Base-by-base conservation (phyloP, 1,140 invertebrate species). In the Drosophila orena region DNA sequence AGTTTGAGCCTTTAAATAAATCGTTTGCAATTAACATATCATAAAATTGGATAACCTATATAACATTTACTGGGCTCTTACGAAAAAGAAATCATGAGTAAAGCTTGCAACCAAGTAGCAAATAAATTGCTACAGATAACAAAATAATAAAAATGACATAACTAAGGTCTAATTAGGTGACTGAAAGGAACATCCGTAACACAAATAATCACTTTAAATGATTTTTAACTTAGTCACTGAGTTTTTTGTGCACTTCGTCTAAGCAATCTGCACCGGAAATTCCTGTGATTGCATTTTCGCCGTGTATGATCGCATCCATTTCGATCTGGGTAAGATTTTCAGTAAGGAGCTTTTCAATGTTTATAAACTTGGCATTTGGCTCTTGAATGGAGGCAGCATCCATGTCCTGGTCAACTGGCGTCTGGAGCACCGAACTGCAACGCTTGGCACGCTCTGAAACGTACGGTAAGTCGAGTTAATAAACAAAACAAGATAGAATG, bases 251-350 rank as follows among this genome's bases (percentile, higher is more conserved):
- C 56, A 35, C 38, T 43, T 54, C 11, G 20, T 43, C 14, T 27
- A 64, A 86, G 44, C 76, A 77, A 59, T 84, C 80, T 43, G 77
- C 65, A 75, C 88, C 88, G 2, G 79, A 58, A 27, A 91, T 91
- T 43, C 89, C 90, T 6, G 89, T 91, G 37, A 49, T 76, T 5
- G 70, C 46, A 24, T 86, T 86, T 38, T 83, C 81, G 27, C 79
- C 85, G 47, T 91, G 90, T 49, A 91, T 84, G 40, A 91, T 90
- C 4, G 81, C 54, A 53, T 91, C 90, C 79, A 91, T 86, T 81
- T 91, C 81, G 37, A 84, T 81, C 74, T 91, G 79, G 1, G 90
- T 85, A 30, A 91, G 62, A 60, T 86, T 76, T 12, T 71, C 61
- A 14, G 30, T 79, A 3, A 91, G 75, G 24, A 91, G 52, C 55